Conservation (phyloP, 2,888 invertebrate genomes). For the Orthosia gothica region DNA sequence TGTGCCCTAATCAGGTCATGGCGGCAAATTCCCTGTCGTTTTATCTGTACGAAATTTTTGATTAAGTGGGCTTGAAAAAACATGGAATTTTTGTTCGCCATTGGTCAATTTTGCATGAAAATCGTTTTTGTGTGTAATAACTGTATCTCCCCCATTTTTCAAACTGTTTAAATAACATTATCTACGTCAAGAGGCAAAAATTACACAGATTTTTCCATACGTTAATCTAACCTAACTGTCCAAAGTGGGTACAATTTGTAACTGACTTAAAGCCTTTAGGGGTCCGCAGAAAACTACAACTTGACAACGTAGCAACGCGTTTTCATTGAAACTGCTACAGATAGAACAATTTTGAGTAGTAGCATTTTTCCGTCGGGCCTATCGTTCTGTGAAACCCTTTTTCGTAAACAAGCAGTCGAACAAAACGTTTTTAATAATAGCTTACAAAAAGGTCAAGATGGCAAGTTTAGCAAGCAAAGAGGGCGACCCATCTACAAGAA, state of each 20-base stretch:
- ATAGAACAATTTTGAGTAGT: no score
- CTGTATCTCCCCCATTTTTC: not conserved
- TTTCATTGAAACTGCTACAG: no score
- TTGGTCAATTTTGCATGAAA: conserved; percentile 6
- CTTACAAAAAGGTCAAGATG: not conserved
- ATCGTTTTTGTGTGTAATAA: not conserved
- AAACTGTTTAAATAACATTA: not conserved
- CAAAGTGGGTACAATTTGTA: no score
- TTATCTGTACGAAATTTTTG: conserved; percentile 20
- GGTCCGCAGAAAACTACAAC: no score
- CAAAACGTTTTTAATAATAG: not conserved
- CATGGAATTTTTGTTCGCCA: not conserved
- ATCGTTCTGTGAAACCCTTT: no score
- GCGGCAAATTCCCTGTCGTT: conserved; percentile 12
- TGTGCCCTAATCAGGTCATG: conserved; percentile 41
- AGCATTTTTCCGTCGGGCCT: no score
- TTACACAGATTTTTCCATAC: no score
- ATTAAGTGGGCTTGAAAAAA: conserved; percentile 33
- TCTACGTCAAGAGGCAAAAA: not conserved
- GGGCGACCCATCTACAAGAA: not conserved
- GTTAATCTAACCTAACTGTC: no score
- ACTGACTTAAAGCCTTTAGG: no score
- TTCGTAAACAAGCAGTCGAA: no score
- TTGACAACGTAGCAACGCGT: no score
- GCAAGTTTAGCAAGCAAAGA: not conserved